Percentiles rank a stretch among this genome's conserved stretches.
Conservation (phyloP, 2,797 vertebrate genomes). For the Enteromius thamalakanensis region DNA sequence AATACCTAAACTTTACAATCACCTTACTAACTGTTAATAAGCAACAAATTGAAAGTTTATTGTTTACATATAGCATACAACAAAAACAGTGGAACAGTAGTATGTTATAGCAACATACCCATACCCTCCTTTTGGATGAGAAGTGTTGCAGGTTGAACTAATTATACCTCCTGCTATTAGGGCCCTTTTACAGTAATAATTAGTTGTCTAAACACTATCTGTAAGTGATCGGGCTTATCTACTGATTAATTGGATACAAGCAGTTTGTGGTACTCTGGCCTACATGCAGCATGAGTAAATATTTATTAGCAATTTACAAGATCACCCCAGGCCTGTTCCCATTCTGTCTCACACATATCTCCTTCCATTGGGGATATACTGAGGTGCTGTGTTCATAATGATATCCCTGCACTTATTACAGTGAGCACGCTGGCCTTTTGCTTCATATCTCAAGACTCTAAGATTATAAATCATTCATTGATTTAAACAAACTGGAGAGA, state of each 20-base stretch:
- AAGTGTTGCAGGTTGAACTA: constrained; percentile 62
- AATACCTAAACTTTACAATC: not conserved
- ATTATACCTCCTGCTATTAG: constrained; percentile 68
- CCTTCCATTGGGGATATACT: constrained; percentile 25
- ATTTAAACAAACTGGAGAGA: constrained; percentile 14
- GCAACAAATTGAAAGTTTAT: not conserved
- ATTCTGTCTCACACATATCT: constrained; percentile 44
- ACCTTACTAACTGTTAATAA: not conserved
- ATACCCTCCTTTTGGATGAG: constrained; percentile 44
- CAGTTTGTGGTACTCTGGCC: constrained; percentile 59
- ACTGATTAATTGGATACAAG: constrained; percentile 61
- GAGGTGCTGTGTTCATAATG: constrained; percentile 21
- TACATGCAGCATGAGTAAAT: constrained; percentile 62
- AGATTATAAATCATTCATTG: constrained; percentile 3
- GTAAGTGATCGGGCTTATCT: constrained; percentile 57
- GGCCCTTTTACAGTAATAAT: constrained; percentile 60
- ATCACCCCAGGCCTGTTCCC: constrained; percentile 61
- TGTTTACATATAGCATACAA: not conserved
- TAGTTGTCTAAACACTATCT: constrained; percentile 68
- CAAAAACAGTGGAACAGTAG: not conserved
- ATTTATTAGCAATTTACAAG: constrained; percentile 64
- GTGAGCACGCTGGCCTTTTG: not conserved
- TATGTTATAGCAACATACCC: not conserved
- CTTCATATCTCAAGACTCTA: not conserved
- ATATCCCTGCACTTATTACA: constrained; percentile 13